phyloP scores from a whole-genome alignment of 2,113 vertebrate species.

The Triplophysa dalaica region DNA sequence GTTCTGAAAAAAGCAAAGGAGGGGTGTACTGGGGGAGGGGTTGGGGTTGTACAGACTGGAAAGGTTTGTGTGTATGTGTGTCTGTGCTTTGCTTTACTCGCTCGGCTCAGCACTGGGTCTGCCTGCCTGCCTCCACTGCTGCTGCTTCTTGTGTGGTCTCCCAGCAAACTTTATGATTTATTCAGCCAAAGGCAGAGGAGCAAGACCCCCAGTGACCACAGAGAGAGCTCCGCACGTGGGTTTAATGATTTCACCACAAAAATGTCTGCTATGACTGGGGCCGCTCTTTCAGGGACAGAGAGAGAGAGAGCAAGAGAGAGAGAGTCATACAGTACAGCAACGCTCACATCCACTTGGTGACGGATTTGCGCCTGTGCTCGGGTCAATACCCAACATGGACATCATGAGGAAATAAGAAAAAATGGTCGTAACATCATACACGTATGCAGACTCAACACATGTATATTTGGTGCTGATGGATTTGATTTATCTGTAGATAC shows the following conservation, averaged over 20 bases:
- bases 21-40: constrained; percentile 48
- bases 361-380: neutral
- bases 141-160: constrained; percentile 97
- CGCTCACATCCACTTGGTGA: constrained; percentile 28
- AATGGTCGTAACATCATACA: neutral
- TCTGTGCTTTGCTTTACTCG: constrained; percentile 82
- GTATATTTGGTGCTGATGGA: constrained; percentile 24
- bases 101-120: constrained; percentile 67
- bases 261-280: constrained; percentile 99
- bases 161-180: constrained; percentile 99
- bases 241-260: constrained; percentile 99
- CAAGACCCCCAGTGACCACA: constrained; percentile 99
- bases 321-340: constrained; percentile 15
- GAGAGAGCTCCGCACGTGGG: constrained; percentile 99
- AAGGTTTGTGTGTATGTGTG: constrained; percentile 51
- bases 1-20: constrained; percentile 87
- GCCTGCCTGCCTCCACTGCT: constrained; percentile 60
- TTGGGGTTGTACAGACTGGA: constrained; percentile 34
- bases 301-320: constrained; percentile 21
- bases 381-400: constrained; percentile 27
- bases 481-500: neutral
- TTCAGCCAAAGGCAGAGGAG: constrained; percentile 99
- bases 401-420: constrained; percentile 17
- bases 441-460: constrained; percentile 11
- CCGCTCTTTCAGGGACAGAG: constrained; percentile 57